Evolutionary conservation across 2,797 vertebrate species (phyloP).

Genomic region (Acipenser oxyrinchus): DNA sequence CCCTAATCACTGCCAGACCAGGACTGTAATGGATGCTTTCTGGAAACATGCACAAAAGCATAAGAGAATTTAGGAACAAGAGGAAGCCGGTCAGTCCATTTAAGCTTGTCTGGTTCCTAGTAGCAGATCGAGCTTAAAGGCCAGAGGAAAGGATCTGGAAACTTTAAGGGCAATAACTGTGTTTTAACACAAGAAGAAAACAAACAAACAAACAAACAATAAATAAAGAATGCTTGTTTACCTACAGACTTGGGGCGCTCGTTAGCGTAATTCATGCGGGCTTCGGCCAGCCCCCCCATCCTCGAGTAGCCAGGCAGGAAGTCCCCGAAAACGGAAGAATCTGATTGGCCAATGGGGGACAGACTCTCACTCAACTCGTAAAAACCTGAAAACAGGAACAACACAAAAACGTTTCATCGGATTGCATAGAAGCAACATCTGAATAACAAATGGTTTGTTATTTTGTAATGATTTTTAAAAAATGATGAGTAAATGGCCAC

Average conservation of each 20-base stretch:
- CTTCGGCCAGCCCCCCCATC: slow-evolving; percentile 38
- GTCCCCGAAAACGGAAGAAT: slow-evolving; percentile 45
- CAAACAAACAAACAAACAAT: too few relatives aligned
- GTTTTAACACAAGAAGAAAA: not conserved
- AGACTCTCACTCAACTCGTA: slow-evolving; percentile 46
- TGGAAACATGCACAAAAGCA: too few relatives aligned
- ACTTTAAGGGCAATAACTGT: not conserved
- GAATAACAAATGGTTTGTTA: too few relatives aligned
- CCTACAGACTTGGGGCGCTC: slow-evolving; percentile 59
- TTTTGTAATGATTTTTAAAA: too few relatives aligned
- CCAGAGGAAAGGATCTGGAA: not conserved
- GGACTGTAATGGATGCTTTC: not conserved
- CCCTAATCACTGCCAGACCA: too few relatives aligned
- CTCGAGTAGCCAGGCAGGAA: slow-evolving; percentile 44
- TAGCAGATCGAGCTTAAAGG: not conserved
- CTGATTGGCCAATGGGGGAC: slow-evolving; percentile 34
- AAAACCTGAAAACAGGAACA: slow-evolving; percentile 36
- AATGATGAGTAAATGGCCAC: too few relatives aligned
- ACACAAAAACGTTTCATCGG: too few relatives aligned
- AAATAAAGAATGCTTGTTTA: slow-evolving; percentile 29
- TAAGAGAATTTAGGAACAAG: too few relatives aligned
- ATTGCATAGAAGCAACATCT: too few relatives aligned
- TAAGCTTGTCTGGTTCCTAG: too few relatives aligned
- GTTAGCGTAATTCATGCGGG: slow-evolving; percentile 44
- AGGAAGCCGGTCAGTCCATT: too few relatives aligned